Evolutionary conservation across 1,140 invertebrate genomes (phyloP).

Genomic region (Brachionus koreanus): DNA sequence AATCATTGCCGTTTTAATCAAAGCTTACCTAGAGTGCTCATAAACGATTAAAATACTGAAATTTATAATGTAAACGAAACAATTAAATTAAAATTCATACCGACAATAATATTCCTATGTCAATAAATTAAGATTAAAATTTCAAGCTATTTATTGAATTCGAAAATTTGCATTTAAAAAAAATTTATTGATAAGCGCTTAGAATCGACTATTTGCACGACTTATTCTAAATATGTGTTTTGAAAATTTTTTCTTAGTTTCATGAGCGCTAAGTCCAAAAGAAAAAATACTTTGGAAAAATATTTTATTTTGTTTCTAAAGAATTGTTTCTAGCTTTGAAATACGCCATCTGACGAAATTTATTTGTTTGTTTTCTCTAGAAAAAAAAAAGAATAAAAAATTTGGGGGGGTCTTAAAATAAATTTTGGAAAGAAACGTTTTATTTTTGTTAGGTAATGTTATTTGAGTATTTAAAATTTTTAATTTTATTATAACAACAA

Average conservation of each 20-base stretch:
- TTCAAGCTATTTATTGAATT: background rate
- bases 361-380: background rate
- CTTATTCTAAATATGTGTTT: background rate
- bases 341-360: background rate
- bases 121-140: constrained; percentile 6
- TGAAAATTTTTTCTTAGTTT: background rate
- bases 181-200: background rate
- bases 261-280: background rate
- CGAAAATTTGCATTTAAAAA: constrained; percentile 10
- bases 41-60: background rate
- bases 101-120: background rate
- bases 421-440: background rate
- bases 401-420: background rate
- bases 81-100: background rate
- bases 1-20: background rate
- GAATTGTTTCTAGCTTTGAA: constrained; percentile 17
- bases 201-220: background rate
- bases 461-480: constrained; percentile 3
- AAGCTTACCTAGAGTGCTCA: background rate
- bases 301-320: background rate
- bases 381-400: background rate
- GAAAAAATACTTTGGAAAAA: background rate
- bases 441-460: constrained; percentile 16
- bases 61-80: constrained; percentile 1
- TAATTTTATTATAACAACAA: constrained; percentile 8